Evolutionary conservation across 2,888 invertebrate species (phyloP).

Genomic region (Cheilosia variabilis): DNA sequence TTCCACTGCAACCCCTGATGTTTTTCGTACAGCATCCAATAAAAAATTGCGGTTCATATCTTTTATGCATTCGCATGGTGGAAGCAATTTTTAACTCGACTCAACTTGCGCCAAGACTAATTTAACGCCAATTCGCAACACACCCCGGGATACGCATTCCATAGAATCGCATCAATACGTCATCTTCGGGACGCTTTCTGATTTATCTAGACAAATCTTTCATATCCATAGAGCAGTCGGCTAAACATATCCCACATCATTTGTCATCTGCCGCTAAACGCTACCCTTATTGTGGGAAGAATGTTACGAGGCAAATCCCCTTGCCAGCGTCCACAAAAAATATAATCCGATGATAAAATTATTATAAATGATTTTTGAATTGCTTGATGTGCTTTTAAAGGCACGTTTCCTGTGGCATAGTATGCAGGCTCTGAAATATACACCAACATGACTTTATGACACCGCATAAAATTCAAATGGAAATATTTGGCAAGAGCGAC

Average conservation of each 20-base stretch:
- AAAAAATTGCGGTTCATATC: constrained; percentile 2
- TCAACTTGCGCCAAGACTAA: constrained; percentile 31
- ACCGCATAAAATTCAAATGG: constrained; percentile 58
- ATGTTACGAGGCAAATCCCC: constrained; percentile 2
- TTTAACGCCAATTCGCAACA: constrained; percentile 68
- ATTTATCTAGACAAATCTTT: constrained; percentile 62
- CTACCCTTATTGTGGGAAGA: constrained; percentile 8
- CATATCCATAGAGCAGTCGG: constrained; percentile 20
- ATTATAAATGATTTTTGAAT: constrained; percentile 76
- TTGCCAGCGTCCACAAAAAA: constrained; percentile 15
- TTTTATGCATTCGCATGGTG: background rate
- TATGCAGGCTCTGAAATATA: constrained; percentile 2
- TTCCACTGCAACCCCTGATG: background rate
- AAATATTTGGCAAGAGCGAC: constrained; percentile 37
- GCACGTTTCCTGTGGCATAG: constrained; percentile 52
- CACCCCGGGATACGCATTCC: constrained; percentile 31
- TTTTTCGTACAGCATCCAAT: background rate
- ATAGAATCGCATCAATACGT: constrained; percentile 61
- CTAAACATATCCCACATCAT: constrained; percentile 55
- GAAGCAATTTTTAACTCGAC: constrained; percentile 13
- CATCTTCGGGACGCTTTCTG: constrained; percentile 37
- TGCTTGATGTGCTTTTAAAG: constrained; percentile 60
- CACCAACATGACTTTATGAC: constrained; percentile 46
- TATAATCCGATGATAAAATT: constrained; percentile 73
- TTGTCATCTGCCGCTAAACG: constrained; percentile 62